Percentiles rank a stretch among this genome's conserved stretches.
Conservation (phyloP, 2,797 vertebrate species). For the Falco columbarius region DNA sequence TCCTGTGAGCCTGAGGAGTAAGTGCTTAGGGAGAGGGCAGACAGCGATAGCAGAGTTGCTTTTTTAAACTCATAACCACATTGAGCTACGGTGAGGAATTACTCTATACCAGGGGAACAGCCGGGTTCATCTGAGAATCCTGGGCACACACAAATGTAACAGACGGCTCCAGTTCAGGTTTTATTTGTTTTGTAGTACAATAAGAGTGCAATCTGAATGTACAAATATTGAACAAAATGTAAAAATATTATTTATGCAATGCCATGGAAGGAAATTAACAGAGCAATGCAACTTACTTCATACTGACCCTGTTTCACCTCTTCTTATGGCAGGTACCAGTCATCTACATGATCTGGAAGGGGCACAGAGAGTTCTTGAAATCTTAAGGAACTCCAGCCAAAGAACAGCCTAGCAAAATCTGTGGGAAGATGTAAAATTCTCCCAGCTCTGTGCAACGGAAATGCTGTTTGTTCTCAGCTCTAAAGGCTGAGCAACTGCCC, state of each 20-base stretch:
- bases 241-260: conserved; percentile 70
- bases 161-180: conserved; percentile 70
- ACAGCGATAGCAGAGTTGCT: not conserved
- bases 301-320: conserved; percentile 70
- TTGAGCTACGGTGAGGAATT: not conserved
- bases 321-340: conserved; percentile 61
- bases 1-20: not conserved
- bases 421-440: conserved; percentile 15
- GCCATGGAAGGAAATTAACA: conserved; percentile 69
- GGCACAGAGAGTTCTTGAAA: conserved; percentile 28
- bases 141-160: conserved; percentile 48
- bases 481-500: conserved; percentile 31
- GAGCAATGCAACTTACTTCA: conserved; percentile 61
- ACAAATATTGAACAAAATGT: conserved; percentile 77
- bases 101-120: not conserved
- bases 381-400: conserved; percentile 31
- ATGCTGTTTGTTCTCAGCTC: conserved; percentile 38
- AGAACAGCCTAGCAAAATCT: conserved; percentile 31
- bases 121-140: not conserved
- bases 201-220: conserved; percentile 74
- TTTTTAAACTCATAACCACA: not conserved
- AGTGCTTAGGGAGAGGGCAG: not conserved
- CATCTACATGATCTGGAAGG: conserved; percentile 16
- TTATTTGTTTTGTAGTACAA: conserved; percentile 77
- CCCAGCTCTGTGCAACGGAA: conserved; percentile 42